Conservation (phyloP, 2,113 vertebrate genomes). For the Corvus hawaiiensis region DNA sequence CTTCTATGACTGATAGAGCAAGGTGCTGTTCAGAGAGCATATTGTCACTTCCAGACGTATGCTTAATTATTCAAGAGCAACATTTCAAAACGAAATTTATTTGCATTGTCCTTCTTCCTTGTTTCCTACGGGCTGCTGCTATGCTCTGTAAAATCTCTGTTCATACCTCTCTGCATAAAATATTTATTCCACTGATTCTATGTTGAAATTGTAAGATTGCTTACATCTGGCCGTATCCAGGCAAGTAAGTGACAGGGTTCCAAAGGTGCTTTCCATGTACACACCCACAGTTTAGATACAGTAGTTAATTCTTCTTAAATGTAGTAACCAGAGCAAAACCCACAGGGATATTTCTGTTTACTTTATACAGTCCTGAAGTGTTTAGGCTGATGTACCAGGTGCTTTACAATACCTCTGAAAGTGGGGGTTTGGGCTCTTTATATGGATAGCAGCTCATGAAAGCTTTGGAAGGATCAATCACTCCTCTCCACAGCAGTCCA, state of each 20-base stretch:
- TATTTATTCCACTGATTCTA: not conserved
- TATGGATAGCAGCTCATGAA: not conserved
- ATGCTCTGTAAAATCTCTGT: not conserved
- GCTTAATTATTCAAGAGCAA: not conserved
- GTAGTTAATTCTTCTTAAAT: not conserved
- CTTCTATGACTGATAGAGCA: not conserved
- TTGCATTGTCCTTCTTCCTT: not conserved
- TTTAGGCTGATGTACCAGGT: not conserved
- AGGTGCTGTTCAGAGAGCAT: not conserved
- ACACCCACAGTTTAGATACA: not conserved
- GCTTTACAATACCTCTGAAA: not conserved
- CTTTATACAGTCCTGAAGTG: not conserved
- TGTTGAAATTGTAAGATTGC: not conserved
- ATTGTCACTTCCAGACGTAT: not conserved
- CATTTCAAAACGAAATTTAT: not conserved
- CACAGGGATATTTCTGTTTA: not conserved
- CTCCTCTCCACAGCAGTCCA: not conserved
- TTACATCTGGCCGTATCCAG: not conserved
- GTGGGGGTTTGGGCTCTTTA: not conserved
- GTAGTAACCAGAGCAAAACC: not conserved
- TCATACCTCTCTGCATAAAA: not conserved
- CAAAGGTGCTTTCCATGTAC: not conserved
- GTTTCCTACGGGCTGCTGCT: not conserved
- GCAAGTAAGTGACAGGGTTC: not conserved
- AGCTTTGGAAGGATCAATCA: not conserved